Percentiles rank a stretch among this genome's conserved stretches.
phyloP scores from a whole-genome alignment of 2,113 vertebrate genomes.

The Polyodon spathula region DNA sequence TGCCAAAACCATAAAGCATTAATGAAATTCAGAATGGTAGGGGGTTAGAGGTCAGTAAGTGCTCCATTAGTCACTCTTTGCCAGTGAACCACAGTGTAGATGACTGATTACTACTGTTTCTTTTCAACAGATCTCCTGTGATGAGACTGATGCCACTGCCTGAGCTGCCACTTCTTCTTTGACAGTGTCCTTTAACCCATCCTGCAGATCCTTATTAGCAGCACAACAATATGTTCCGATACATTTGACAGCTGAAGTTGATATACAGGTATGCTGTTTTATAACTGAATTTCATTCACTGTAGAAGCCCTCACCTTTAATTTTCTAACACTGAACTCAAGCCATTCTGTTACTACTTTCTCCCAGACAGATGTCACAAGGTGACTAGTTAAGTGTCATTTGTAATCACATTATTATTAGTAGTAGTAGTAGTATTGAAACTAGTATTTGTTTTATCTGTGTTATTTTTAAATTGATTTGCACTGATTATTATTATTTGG shows the following conservation, averaged over 20 bases:
- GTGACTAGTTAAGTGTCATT: too few relatives aligned
- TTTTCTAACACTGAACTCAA: background rate
- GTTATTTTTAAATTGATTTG: too few relatives aligned
- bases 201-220: background rate
- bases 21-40: constrained; percentile 28
- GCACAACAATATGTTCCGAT: background rate
- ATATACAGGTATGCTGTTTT: background rate
- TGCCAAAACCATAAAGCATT: constrained; percentile 18
- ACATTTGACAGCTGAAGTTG: background rate
- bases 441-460: too few relatives aligned
- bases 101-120: constrained; percentile 28
- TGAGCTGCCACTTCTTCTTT: background rate
- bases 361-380: too few relatives aligned
- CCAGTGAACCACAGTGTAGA: constrained; percentile 6
- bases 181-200: constrained; percentile 9
- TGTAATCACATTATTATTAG: too few relatives aligned
- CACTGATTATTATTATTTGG: too few relatives aligned
- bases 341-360: too few relatives aligned
- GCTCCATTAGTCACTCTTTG: constrained; percentile 27
- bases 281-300: background rate
- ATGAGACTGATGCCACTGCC: constrained; percentile 18
- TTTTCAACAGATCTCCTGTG: constrained; percentile 17
- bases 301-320: background rate
- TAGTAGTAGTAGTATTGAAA: too few relatives aligned
- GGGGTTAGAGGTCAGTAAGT: constrained; percentile 18